A percentile compares a stretch with the other conserved stretches of the same genome.
phyloP scores from a whole-genome alignment of 2,888 invertebrate species.

The Cremastinae sp. region DNA sequence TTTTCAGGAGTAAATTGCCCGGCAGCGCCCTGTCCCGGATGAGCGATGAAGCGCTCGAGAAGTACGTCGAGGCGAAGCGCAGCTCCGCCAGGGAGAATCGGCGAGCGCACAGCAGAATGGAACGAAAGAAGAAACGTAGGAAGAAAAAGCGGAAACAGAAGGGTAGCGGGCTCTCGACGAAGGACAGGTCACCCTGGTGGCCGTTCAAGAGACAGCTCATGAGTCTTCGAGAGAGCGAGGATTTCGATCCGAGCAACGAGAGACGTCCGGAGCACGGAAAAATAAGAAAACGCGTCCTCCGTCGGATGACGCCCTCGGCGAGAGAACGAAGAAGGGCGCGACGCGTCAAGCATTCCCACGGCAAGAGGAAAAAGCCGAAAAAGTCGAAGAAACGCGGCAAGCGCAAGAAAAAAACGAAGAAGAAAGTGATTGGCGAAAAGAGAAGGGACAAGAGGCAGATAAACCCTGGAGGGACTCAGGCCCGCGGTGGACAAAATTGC shows the following conservation, averaged over 20 bases:
- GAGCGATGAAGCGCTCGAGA: slow-evolving; percentile 6
- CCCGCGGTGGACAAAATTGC: slow-evolving; percentile 82
- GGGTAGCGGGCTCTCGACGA: slow-evolving; percentile 12
- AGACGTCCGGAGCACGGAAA: slow-evolving; percentile 4
- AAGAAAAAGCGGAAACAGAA: slow-evolving; percentile 28
- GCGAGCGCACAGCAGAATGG: too few relatives aligned
- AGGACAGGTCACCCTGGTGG: slow-evolving; percentile 53
- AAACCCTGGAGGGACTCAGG: slow-evolving; percentile 70
- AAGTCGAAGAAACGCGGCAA: slow-evolving; percentile 3
- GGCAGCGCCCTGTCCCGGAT: slow-evolving; percentile 7
- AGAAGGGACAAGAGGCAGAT: slow-evolving; percentile 56
- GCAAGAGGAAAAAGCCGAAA: slow-evolving; percentile 43
- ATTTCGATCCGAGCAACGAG: slow-evolving; percentile 39
- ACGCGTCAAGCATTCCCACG: slow-evolving; percentile 34
- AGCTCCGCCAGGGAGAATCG: slow-evolving; percentile 31
- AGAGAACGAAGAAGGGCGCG: slow-evolving; percentile 38
- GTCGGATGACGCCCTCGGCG: slow-evolving; percentile 11
- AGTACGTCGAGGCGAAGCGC: neutral
- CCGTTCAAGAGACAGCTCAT: slow-evolving; percentile 58
- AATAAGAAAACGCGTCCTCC: slow-evolving; percentile 4
- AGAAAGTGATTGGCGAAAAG: slow-evolving; percentile 28
- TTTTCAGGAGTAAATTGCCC: slow-evolving; percentile 19
- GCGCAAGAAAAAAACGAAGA: slow-evolving; percentile 1
- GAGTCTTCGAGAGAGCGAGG: slow-evolving; percentile 34
- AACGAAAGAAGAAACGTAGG: slow-evolving; percentile 34